Conservation (phyloP, 1,140 invertebrate genomes). For the Sinella curviseta region DNA sequence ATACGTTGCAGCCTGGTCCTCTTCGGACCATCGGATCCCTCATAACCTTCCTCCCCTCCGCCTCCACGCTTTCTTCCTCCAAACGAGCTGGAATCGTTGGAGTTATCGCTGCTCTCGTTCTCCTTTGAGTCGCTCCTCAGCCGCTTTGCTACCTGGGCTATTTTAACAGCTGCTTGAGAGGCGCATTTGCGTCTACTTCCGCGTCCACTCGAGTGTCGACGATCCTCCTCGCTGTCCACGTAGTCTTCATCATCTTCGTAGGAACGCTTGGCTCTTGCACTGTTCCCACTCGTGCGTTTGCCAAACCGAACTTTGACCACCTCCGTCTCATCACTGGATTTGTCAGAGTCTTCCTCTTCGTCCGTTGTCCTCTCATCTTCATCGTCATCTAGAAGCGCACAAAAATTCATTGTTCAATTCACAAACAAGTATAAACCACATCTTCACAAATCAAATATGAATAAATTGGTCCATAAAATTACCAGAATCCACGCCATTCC, state of each 20-base stretch:
- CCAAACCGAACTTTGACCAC: conserved; percentile 24
- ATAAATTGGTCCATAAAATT: too few species aligned
- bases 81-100: conserved; percentile 34
- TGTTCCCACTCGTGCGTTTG: background rate
- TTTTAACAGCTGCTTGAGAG: conserved; percentile 54
- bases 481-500: background rate
- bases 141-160: conserved; percentile 56
- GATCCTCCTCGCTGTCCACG: conserved; percentile 42
- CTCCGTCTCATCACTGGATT: conserved; percentile 18
- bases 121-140: conserved; percentile 54
- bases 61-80: conserved; percentile 30
- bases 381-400: background rate
- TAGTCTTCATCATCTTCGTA: conserved; percentile 32
- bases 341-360: background rate
- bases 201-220: conserved; percentile 46
- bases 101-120: conserved; percentile 46
- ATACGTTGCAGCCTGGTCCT: conserved; percentile 45
- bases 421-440: background rate
- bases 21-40: conserved; percentile 33
- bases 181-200: conserved; percentile 52
- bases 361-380: background rate
- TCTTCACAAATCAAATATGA: too few species aligned
- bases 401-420: background rate
- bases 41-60: conserved; percentile 32
- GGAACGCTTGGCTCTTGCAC: background rate